phyloP scores from a whole-genome alignment of 2,113 vertebrate genomes.

The Menura novaehollandiae region DNA sequence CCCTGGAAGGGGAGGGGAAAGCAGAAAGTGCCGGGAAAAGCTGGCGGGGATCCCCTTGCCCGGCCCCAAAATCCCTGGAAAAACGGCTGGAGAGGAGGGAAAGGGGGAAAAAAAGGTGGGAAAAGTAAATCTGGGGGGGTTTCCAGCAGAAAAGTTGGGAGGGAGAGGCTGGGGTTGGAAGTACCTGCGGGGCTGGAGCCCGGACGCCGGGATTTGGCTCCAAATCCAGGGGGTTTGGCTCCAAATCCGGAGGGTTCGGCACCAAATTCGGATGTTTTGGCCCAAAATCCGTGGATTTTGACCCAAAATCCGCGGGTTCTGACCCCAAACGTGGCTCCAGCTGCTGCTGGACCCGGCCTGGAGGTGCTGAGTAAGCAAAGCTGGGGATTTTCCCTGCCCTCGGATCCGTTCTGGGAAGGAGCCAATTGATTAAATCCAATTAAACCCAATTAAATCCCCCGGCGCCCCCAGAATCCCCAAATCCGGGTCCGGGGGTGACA shows the following conservation, averaged over 20 bases:
- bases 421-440: neutral
- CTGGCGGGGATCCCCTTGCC: no score
- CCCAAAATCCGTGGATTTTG: rapidly evolving
- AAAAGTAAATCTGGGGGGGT: neutral
- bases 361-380: neutral
- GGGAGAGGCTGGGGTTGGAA: neutral
- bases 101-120: neutral
- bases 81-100: neutral
- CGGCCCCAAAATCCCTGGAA: neutral
- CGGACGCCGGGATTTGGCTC: no score
- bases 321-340: neutral
- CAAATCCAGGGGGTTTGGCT: rapidly evolving
- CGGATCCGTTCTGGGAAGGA: neutral
- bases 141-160: no score
- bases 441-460: neutral
- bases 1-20: neutral
- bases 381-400: neutral
- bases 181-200: neutral
- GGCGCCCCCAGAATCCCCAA: neutral
- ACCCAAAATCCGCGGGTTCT: neutral
- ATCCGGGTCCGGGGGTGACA: rapidly evolving
- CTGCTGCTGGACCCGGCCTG: neutral
- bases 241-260: rapidly evolving
- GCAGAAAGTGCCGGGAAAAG: neutral
- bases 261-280: neutral